Evolutionary conservation across 2,113 vertebrate genomes (phyloP), one percentile per base, ranked within the genome.

Genomic region (Rhinogobius similis): DNA sequence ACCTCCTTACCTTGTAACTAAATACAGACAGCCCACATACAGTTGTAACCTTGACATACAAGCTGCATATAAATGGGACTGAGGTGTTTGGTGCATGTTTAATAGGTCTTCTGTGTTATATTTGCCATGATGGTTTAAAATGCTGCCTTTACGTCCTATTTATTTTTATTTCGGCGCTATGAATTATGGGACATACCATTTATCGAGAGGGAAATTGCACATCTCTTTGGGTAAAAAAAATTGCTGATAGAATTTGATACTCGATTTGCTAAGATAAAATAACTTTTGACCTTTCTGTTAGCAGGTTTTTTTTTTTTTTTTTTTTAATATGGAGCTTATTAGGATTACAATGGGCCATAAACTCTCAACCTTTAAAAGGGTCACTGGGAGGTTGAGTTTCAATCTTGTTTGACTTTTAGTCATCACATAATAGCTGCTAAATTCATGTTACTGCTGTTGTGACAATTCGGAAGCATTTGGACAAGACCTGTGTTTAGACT

Each of bases 1-100:
- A 46, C 39, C 75, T 71, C 26, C 18, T 72, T 72, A 68, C 29
- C 21, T 70, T 48, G 14, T 32, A 24, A 21, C 68, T 84, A 76
- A 84, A 83, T 76, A 73, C 59, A 84, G 79, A 82, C 80, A 67
- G 75, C 70, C 76, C 53, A 77, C 39, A 72, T 72, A 72, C 21
- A 53, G 52, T 24, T 41, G 66, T 26, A 81, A 78, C 75, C 77
- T 78, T 86, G 80, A 79, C 62, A 65, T 44, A 23, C 13, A n/a
- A 63, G 18, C 24, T 59, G 26, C 20, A 38, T 53, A 62, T 24
- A 21, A 59, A 46, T 7, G 12, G 38, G 44, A 4, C 58, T 44
- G 14, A 27, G 13, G 29, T 73, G 63, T 4, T 18, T 16, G 44
- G 8, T n/a, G 46, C 20, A 10, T 6, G 46, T 50, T 50, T n/a